Evolutionary conservation across 2,113 vertebrate genomes (phyloP).

Genomic region (Arenaria interpres): DNA sequence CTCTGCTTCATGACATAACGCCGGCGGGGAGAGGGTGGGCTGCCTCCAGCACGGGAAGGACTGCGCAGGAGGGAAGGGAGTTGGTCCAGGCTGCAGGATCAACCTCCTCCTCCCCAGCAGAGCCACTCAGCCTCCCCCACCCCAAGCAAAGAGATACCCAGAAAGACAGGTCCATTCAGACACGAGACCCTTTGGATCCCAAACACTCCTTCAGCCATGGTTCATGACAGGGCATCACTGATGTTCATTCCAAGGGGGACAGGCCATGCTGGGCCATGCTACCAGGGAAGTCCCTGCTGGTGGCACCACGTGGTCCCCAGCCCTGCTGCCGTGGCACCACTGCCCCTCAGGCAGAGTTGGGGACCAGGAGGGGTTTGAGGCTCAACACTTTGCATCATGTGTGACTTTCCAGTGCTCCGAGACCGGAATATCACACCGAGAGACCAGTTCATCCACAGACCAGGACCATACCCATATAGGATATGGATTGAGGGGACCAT

Average conservation of each 20-base stretch:
- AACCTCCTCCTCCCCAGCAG: neutral
- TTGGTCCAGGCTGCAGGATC: neutral
- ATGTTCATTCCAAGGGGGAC: neutral
- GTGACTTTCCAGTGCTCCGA: neutral
- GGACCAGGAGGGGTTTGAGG: neutral
- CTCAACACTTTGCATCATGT: rapidly evolving
- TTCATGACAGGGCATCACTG: neutral
- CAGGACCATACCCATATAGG: rapidly evolving
- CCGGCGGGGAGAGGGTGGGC: neutral
- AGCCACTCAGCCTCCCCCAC: neutral
- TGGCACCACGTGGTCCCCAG: neutral
- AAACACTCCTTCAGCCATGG: neutral
- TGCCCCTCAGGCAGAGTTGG: too few species aligned
- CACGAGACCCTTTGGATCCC: neutral
- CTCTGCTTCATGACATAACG: neutral
- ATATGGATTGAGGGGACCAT: rapidly evolving
- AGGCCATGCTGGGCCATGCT: neutral
- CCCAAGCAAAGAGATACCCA: neutral
- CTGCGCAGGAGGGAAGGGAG: neutral
- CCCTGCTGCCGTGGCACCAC: neutral
- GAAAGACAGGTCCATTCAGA: neutral
- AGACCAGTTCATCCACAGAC: neutral
- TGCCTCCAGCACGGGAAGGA: neutral
- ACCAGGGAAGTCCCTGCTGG: neutral
- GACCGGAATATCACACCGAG: neutral